Base-by-base conservation (phyloP, 2,888 invertebrate genomes). In the Perizoma affinitatum region DNA sequence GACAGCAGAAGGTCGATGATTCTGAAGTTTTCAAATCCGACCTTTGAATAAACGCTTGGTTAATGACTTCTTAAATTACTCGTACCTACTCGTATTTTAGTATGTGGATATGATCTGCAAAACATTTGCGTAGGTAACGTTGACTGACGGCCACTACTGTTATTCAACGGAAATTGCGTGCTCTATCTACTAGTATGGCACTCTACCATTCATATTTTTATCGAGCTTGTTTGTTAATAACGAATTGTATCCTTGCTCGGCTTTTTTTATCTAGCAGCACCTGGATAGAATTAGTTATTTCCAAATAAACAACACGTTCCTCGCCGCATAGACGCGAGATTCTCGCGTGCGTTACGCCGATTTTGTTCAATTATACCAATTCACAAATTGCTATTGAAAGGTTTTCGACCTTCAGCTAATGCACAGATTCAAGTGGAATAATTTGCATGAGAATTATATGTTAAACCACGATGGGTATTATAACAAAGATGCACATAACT, bases 351-450 rank as follows among this genome's bases (percentile, higher is more conserved):
- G 74, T 75, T 70, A 79, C 72, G 76, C 71, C 79, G 71, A 76
- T 81, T 76, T 77, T 77, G 67, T 58, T 70, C 76, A 79, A 83
- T 84, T 79, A 80, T 70, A 69, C 72, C 75, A 78, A 81, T 79
- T 80, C 79, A 77, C 76, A 80, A 77, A 81, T 82, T 76, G 76
- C 74, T 78, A 71, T 83, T 72, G 81, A 80, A 83, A 84, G 76
- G 75, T 75, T 80, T 80, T 76, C 76, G 75, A 79, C 83, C 82
- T 84, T 83, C 81, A 58, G 63, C 49, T 63, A 69, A 60, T 73
- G 66, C 62, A 70, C 65, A 65, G 42, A 48, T 61, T 66, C 67
- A 59, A 68, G 64, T 66, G 49, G 62, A 67, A 63, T 68, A 53
- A 63, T 66, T 65, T 66, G 59, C 68, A 68, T 65, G 67, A 61